Evolutionary conservation across 2,113 vertebrate genomes (phyloP), one percentile per base, ranked within the genome.

Genomic region (Hypanus sabinus): DNA sequence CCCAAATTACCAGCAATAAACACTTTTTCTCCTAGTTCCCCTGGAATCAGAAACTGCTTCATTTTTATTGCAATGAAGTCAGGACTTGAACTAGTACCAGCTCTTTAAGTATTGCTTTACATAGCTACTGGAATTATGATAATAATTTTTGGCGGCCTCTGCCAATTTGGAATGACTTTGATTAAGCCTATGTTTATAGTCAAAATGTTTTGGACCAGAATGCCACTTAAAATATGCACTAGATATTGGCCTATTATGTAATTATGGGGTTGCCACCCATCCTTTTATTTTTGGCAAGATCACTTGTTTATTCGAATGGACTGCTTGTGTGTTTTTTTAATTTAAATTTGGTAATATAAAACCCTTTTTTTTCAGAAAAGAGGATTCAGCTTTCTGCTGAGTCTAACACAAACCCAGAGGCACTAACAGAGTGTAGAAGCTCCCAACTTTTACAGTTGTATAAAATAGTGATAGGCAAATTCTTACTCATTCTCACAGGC

Each of bases 191-290:
- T 90, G 60, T 65, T 90, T 33, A 55, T 24, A 85, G 57, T 85
- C 55, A 57, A 57, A 55, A 60, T 8, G 5, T 65, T 68, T n/a
- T 90, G 60, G 60, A 16, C 27, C 27, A 88, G 14, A 90, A 68
- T 90, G 85, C 27, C 85, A 90, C 60, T 90, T 65, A 33, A 68
- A 88, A n/a, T 88, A 62, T 88, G 83, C 57, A 62, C 30, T 88
- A 14, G 30, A 60, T 60, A 88, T 16, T 27, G 55, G 83, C 81
- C 55, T 60, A 62, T 90, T 90, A 33, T 68, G 85, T n/a, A 90
- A 90, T 90, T 68, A 62, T 36, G 85, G 11, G 60, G 85, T 65
- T 90, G 85, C 85, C 85, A 90, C 85, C 60, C 85, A 65, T 62
- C 80, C 20, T 60, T 90, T 60, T 6, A 22, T 73, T 68, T 87